Evolutionary conservation across 2,888 invertebrate species (phyloP), one percentile per base, ranked within the genome.

Genomic region (Sarcophaga carnaria): DNA sequence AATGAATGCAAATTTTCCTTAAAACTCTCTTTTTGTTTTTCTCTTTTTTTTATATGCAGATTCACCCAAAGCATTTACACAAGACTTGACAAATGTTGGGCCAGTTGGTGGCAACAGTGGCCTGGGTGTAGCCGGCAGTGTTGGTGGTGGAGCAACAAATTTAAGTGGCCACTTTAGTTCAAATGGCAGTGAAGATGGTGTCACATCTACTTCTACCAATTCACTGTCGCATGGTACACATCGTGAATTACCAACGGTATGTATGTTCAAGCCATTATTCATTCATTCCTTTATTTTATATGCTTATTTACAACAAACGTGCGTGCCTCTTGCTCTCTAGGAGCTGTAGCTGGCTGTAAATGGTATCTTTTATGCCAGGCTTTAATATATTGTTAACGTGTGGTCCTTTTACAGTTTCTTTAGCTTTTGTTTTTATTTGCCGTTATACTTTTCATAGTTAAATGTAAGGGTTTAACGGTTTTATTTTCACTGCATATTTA

Each of bases 21-120:
- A 49, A 64, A 75, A 8, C 20, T 59, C 5, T 47, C 3, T 45
- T 77, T 1, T 45, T 59, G 4, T 12, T 63, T 45, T 77, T 17
- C 0, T n/a, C 3, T 60, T 60, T 49, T 25, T n/a, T 47, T 14
- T 10, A 2, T 10, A 37, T 37, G 76, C 80, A 96, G 97, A 97
- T 95, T 96, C 96, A 91, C 96, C 97, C 89, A 95, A 96, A 93
- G 96, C 96, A 88, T 96, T 96, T 87, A 96, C 96, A 85, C 96
- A 96, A 93, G 96, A 96, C 66, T 80, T 85, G 45, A 85, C 71
- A 94, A 97, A 97, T 93, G 95, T 90, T 86, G 90, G 62, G 76
- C 89, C 89, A 89, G 37, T 37, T 37, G 67, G 75, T 37, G 67
- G 75, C 10, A 72, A 45, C 54, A 94, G 93, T 71, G 94, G 94